Conservation (phyloP, 2,113 vertebrate genomes). For the Atlantisia rogersi region DNA sequence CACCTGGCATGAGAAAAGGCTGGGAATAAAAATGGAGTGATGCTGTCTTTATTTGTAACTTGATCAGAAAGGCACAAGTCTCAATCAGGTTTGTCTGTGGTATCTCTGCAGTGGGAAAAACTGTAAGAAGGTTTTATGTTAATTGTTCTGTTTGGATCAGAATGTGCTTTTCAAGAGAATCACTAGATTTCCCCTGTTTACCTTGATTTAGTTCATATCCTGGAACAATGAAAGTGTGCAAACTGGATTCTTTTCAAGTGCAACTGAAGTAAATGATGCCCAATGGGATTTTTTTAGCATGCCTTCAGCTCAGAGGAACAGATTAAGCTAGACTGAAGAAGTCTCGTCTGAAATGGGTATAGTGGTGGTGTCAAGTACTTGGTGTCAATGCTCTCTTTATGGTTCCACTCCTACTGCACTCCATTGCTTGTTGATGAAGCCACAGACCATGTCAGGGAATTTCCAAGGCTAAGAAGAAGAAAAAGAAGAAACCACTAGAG, state of each 20-base stretch:
- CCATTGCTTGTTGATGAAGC: neutral
- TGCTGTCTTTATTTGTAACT: neutral
- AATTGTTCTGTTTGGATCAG: neutral
- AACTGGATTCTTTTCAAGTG: neutral
- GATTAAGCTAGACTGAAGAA: neutral
- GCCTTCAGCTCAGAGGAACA: neutral
- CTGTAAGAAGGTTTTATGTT: neutral
- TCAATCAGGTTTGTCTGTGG: neutral
- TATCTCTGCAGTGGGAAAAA: neutral
- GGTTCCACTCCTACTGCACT: neutral
- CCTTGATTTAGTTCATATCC: neutral
- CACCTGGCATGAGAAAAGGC: neutral
- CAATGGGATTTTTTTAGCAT: neutral
- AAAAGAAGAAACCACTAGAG: neutral
- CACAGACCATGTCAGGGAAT: neutral
- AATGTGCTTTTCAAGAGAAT: neutral
- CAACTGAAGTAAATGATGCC: neutral
- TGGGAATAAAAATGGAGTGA: neutral
- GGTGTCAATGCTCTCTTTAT: neutral
- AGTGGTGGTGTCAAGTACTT: neutral
- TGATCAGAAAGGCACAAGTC: neutral
- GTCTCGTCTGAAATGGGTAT: neutral
- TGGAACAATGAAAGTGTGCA: neutral
- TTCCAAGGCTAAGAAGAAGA: neutral
- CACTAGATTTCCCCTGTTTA: neutral